A percentile compares a stretch with the other conserved stretches of the same genome.
These are phyloP conservation scores for Thripadectes ignobilis DNA, from an alignment of 2,797 vertebrate species.

Conservation along the genomic window DNA sequence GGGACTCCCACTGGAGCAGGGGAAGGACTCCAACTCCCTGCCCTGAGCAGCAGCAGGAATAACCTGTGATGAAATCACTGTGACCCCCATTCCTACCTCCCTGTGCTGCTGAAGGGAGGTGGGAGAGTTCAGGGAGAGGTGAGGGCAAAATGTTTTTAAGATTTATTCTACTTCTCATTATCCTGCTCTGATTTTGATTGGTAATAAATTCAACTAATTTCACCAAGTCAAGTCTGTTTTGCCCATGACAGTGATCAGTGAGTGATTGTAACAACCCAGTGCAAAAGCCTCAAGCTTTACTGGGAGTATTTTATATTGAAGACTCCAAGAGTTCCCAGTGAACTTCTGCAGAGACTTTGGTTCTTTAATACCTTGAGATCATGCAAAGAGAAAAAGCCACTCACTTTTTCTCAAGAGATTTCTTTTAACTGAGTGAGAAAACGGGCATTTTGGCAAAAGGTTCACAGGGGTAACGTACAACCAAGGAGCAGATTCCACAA, in stretches of 20 bases:
- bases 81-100: background rate
- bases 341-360: background rate
- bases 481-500: background rate
- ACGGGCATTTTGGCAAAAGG: background rate
- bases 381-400: background rate
- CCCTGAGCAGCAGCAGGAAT: background rate
- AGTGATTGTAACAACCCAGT: background rate
- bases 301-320: background rate
- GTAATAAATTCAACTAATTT: background rate
- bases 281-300: background rate
- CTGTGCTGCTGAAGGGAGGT: background rate
- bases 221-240: background rate
- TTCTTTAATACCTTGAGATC: background rate
- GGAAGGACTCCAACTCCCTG: background rate
- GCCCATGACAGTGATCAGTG: background rate
- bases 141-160: background rate
- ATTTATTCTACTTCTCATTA: background rate
- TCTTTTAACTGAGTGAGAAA: background rate
- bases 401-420: background rate
- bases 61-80: background rate
- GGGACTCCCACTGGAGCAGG: background rate
- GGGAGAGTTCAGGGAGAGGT: background rate
- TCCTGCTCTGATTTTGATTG: background rate
- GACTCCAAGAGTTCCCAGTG: background rate
- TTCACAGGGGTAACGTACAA: background rate